phyloP scores from a whole-genome alignment of 2,888 invertebrate genomes.

The Scaptomyza flava region DNA sequence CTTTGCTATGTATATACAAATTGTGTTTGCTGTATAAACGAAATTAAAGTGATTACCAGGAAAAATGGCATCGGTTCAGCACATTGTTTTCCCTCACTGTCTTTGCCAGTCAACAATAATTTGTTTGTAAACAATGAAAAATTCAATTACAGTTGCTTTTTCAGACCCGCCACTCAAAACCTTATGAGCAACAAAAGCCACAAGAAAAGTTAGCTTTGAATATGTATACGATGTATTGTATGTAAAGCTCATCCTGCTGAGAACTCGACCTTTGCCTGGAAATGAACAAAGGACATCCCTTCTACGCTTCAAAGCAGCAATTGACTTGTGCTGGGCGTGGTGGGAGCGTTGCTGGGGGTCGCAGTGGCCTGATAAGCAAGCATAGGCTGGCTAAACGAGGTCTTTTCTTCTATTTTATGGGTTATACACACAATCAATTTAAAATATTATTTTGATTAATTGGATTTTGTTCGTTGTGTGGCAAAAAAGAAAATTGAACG shows the following conservation, averaged over 20 bases:
- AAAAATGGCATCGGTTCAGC: slow-evolving; percentile 24
- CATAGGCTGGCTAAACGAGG: slow-evolving; percentile 6
- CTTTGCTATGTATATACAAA: background rate
- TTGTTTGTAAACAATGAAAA: slow-evolving; percentile 72
- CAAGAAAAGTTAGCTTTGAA: slow-evolving; percentile 52
- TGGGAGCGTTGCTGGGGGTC: background rate
- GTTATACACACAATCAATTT: background rate
- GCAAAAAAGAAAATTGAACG: background rate
- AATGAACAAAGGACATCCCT: slow-evolving; percentile 43
- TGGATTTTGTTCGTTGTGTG: background rate
- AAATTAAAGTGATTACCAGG: slow-evolving; percentile 51
- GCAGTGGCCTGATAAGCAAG: background rate
- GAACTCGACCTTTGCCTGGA: slow-evolving; percentile 29
- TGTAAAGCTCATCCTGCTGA: slow-evolving; percentile 23
- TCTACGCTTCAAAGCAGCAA: slow-evolving; percentile 17
- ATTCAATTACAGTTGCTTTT: slow-evolving; percentile 68
- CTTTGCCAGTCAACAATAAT: slow-evolving; percentile 65
- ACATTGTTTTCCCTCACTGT: slow-evolving; percentile 43
- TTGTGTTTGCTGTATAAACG: slow-evolving; percentile 12
- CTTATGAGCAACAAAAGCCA: slow-evolving; percentile 60
- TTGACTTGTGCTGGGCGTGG: slow-evolving; percentile 25
- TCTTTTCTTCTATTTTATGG: background rate
- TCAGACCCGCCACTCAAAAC: slow-evolving; percentile 40
- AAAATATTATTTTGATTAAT: background rate
- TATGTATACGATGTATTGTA: slow-evolving; percentile 25